Base-by-base conservation (phyloP, 2,797 vertebrate species). In the Euthynnus affinis region DNA sequence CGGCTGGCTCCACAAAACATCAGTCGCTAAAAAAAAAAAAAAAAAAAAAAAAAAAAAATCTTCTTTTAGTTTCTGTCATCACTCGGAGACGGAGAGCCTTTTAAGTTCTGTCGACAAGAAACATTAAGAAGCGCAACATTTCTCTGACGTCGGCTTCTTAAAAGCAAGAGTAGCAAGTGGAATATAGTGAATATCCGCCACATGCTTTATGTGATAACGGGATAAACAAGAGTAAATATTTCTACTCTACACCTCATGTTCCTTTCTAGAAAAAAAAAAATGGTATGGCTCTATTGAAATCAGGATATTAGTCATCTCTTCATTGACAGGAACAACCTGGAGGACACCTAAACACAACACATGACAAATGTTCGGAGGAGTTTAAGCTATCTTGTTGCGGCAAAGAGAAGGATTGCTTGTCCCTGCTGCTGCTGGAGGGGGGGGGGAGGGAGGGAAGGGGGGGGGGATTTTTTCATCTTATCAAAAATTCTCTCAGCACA, bases 401-500 rank as follows among this genome's bases (percentile, higher is more conserved):
- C 52, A 18, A 65, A 71, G 46, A 48, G 40, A 71, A 71, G 4
- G 13, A 27, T 9, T 0, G 34, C 15, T 75, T 23, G 57, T 55
- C 78, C 67, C 71, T 64, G 58, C 56, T 20, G n/a, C n/a, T n/a
- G n/a, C n/a, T n/a, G n/a, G n/a, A n/a, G 66, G 18, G 27, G 60
- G 72, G 34, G 34, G 27, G 27, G 27, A 2, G 27, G 27, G 5
- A 34, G 34, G 7, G 34, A 9, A n/a, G n/a, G 7, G 34, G 34
- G 8, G 37, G 37, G 2, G 12, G 44, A 22, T 68, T 74, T 68
- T 74, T 82, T 74, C 76, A 76, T 73, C 82, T 77, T 63, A 86
- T 88, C 72, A 69, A 61, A 84, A 40, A 86, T 84, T 78, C 77
- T 71, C 64, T 62, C 56, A 5, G 84, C 73, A 49, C 62, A 66